Percentiles rank a stretch among this genome's conserved stretches.
Conservation (phyloP, 2,888 invertebrate species). For the Balanococcus diminutus region DNA sequence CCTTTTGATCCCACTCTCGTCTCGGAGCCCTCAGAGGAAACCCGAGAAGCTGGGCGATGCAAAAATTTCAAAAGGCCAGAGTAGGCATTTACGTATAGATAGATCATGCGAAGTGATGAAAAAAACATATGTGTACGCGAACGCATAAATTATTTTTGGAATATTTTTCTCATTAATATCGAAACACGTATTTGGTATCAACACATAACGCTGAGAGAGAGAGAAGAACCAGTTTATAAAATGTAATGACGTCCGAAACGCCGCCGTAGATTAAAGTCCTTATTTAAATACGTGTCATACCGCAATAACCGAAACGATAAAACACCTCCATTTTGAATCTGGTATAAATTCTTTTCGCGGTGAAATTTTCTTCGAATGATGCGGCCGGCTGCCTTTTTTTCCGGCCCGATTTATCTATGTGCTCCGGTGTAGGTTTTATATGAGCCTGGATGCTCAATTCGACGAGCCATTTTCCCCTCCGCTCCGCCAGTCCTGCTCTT, state of each 20-base stretch:
- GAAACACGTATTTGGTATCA: slow-evolving; percentile 37
- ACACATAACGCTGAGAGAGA: neutral
- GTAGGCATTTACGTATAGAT: neutral
- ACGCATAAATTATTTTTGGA: slow-evolving; percentile 16
- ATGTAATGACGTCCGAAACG: slow-evolving; percentile 34
- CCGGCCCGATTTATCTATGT: neutral
- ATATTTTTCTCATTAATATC: slow-evolving; percentile 41
- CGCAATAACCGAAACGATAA: slow-evolving; percentile 34
- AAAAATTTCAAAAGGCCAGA: neutral
- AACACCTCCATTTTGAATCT: slow-evolving; percentile 35
- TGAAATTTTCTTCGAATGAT: neutral
- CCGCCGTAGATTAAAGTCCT: slow-evolving; percentile 42
- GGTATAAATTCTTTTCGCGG: neutral
- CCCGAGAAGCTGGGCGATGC: neutral
- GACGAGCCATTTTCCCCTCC: neutral
- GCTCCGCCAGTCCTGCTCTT: neutral
- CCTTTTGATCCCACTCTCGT: neutral
- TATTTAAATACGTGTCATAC: slow-evolving; percentile 41
- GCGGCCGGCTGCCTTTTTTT: neutral
- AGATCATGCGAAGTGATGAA: neutral
- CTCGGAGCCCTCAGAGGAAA: neutral
- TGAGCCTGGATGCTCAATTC: neutral
- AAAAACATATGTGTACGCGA: neutral
- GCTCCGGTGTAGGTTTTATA: neutral
- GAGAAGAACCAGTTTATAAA: slow-evolving; percentile 32